Percentiles rank a stretch among this genome's conserved stretches.
Conservation (phyloP, 2,888 invertebrate species). For the Synanthedon formicaeformis region DNA sequence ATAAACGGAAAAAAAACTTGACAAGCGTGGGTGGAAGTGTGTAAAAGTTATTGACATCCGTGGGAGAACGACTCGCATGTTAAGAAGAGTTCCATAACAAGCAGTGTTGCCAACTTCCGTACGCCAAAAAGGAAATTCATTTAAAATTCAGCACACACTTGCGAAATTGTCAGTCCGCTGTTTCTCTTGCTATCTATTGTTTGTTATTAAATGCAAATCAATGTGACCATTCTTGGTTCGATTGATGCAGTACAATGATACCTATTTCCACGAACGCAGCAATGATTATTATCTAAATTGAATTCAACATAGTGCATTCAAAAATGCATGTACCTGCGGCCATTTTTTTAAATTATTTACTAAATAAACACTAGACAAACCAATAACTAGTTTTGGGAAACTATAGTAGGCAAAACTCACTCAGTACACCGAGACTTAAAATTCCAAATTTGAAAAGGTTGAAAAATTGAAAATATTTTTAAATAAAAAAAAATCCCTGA, state of each 20-base stretch:
- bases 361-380: too few relatives aligned
- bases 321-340: not conserved
- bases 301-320: not conserved
- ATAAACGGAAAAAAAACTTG: too few relatives aligned
- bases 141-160: constrained; percentile 45
- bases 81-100: constrained; percentile 36
- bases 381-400: too few relatives aligned
- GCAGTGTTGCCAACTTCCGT: constrained; percentile 45
- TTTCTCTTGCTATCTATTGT: constrained; percentile 34
- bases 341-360: too few relatives aligned
- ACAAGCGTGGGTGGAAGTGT: not conserved
- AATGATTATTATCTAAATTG: not conserved
- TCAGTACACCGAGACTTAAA: too few relatives aligned
- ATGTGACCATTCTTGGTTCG: not conserved
- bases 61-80: constrained; percentile 32
- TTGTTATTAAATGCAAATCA: constrained; percentile 30
- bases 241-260: constrained; percentile 1
- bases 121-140: constrained; percentile 59
- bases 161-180: constrained; percentile 30
- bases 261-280: constrained; percentile 1
- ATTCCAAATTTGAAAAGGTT: too few relatives aligned
- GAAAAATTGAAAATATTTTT: too few relatives aligned
- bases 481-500: too few relatives aligned
- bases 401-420: too few relatives aligned
- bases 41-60: constrained; percentile 38